Base-by-base conservation (phyloP, 1,140 invertebrate genomes). In the Caenorhabditis tropicalis region DNA sequence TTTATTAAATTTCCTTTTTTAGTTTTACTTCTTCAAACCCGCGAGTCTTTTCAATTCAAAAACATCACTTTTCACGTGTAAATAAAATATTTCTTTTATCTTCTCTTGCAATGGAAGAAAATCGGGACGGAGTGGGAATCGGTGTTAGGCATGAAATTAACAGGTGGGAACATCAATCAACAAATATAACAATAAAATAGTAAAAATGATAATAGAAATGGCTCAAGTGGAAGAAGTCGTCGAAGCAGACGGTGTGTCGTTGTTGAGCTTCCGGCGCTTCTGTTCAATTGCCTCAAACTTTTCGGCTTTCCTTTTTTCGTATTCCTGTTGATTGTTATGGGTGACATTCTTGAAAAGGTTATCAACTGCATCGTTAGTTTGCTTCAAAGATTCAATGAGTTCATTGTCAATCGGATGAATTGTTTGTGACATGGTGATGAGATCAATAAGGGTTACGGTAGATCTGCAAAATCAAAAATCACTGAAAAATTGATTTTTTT, bases 291-390 rank as follows among this genome's bases (percentile, higher is more conserved):
- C 19, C 36, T 74, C 65, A 31, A 74, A 74, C 65, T 74, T 74
- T 15, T 74, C 65, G n/a, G 65, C 65, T 31, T 82, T 82, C n/a
- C 82, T 46, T 24, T 82, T 65, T 24, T 82, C 56, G 51, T 82
- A 82, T 24, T 82, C 58, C 16, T 70, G n/a, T 33, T 65, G 56
- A 27, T 82, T 82, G 16, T 82, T 65, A 24, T 82, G 82, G 19
- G 82, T 82, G 4, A 82, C 82, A 70, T 82, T 82, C 33, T 82
- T 82, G 60, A 82, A 82, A 15, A 48, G 60, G 27, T 70, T 65
- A 16, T 46, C 43, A 16, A 82, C 24, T 15, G 82, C 46, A n/a
- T 82, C 82, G 6, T 74, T 49, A 16, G 51, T 60, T 19, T n/a
- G 4, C 10, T 5, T 74, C 65, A 74, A 43, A 12, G 36, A 9